Evolutionary conservation across 1,140 invertebrate species (phyloP), one percentile per base, ranked within the genome.

Genomic region (Aphelenchoides avenae): DNA sequence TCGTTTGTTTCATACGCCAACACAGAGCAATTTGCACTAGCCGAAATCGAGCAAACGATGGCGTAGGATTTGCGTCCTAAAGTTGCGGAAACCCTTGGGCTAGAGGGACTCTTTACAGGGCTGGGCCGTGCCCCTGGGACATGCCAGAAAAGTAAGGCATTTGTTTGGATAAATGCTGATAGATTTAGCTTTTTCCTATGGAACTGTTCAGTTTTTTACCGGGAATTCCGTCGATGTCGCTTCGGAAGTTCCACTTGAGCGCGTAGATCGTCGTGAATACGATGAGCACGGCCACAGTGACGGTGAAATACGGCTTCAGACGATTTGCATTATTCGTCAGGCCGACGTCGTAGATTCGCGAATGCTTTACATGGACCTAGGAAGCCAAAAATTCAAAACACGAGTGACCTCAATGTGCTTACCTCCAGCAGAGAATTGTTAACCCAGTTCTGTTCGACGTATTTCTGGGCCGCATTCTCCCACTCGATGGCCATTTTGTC

Each of bases 331-430:
- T 75, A 9, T 64, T 59, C 7, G 73, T 75, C 30, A 75, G 46
- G 13, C 74, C 73, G 33, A 66, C 61, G 39, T 75, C 73, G 15
- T 76, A 60, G 24, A 66, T 75, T 31, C 73, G 52, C 11, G 73
- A 75, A 44, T 75, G 74, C 42, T 76, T 75, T n/a, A 69, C 54
- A 50, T 76, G 75, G 22, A 73, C 67, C 70, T 72, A 33, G 40
- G 66, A 51, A 47, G 29, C 9, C 31, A 5, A 50, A 69, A 61
- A 39, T 39, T 41, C 4, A 5, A 15, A 5, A 15, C 22, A 24
- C 46, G 31, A 63, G n/a, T 55, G 27, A 27, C 22, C 29, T 33
- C 57, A 34, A 27, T 36, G n/a, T 30, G 41, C 26, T 70, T 11
- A 72, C 70, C 41, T 64, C 63, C 36, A 76, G 46, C n/a, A 61